Base-by-base conservation (phyloP, 1,140 invertebrate species). In the Papilio machaon region DNA sequence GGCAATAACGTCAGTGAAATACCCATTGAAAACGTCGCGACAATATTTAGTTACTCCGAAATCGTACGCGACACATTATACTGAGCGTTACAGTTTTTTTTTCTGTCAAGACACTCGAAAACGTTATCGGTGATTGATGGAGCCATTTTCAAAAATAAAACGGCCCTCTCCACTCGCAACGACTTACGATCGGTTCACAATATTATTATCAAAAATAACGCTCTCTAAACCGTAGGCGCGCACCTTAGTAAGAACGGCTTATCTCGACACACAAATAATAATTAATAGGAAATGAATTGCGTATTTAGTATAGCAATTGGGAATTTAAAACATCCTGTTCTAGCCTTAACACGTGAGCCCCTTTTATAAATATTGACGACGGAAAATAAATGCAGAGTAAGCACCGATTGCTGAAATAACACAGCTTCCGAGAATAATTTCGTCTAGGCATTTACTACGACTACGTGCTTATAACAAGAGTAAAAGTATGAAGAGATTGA, bases 91-190 rank as follows among this genome's bases (percentile, higher is more conserved):
- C 85, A 86, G 87, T 87, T 90, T 91, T 90, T 83, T 90, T 92
- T 92, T 91, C 85, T 91, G 17, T 35, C 64, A 70, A 70, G 85
- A 87, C 87, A 85, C 89, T 86, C 85, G 82, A 88, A 82, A 84
- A 85, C 91, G 88, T 93, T 94, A 93, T 92, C 91, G 86, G 89
- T 94, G 93, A 94, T 83, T 94, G 89, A 94, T 94, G 93, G 91
- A 90, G 90, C 88, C 91, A 92, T 94, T 93, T 91, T 94, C 91
- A 88, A 94, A 94, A 94, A 94, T 94, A 94, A 94, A 93, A 92
- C 90, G 87, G 86, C 88, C 85, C 91, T 90, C 87, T 89, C 82
- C 83, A 87, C 87, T 84, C 80, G 84, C 86, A 70, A 87, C 85
- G 88, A 92, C 89, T 83, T 90, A 93, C 88, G 93, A 89, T 84